Percentiles rank a stretch among this genome's conserved stretches.
Evolutionary conservation across 2,888 invertebrate genomes (phyloP).

Genomic region (Zhuqinia jingwanae): DNA sequence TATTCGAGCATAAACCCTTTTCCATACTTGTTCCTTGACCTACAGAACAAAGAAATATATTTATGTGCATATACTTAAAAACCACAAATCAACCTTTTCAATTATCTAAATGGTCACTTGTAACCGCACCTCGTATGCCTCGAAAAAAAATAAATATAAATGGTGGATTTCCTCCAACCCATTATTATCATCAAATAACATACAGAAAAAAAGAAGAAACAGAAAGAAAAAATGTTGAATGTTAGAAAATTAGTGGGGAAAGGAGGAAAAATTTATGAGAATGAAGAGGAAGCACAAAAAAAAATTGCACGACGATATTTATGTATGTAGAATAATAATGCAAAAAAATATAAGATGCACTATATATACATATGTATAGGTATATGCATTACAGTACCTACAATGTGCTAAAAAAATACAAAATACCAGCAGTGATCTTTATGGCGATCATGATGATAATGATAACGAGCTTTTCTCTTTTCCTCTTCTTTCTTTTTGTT

Average conservation of each 20-base stretch:
- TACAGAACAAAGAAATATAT: constrained; percentile 44
- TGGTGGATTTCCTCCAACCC: background rate
- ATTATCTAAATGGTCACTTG: too few species aligned
- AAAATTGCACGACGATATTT: too few species aligned
- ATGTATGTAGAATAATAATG: background rate
- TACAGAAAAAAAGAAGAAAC: background rate
- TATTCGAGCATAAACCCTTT: background rate
- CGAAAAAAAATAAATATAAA: too few species aligned
- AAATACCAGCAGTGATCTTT: constrained; percentile 57
- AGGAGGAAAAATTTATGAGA: constrained; percentile 2
- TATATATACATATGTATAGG: background rate
- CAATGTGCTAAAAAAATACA: constrained; percentile 10
- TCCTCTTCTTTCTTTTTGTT: background rate
- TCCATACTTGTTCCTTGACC: constrained; percentile 57
- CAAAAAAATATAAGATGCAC: background rate
- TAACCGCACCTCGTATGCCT: too few species aligned
- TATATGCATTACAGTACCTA: background rate
- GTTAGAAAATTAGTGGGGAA: background rate
- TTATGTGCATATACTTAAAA: constrained; percentile 45
- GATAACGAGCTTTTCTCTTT: constrained; percentile 18
- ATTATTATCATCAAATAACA: background rate
- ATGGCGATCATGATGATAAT: constrained; percentile 52
- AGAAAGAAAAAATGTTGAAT: background rate
- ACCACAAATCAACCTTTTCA: too few species aligned
- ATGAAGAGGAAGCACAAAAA: constrained; percentile 36